A percentile compares a stretch with the other conserved stretches of the same genome.
Evolutionary conservation across 2,888 invertebrate species (phyloP).

Genomic region (Temnothorax ravouxi): DNA sequence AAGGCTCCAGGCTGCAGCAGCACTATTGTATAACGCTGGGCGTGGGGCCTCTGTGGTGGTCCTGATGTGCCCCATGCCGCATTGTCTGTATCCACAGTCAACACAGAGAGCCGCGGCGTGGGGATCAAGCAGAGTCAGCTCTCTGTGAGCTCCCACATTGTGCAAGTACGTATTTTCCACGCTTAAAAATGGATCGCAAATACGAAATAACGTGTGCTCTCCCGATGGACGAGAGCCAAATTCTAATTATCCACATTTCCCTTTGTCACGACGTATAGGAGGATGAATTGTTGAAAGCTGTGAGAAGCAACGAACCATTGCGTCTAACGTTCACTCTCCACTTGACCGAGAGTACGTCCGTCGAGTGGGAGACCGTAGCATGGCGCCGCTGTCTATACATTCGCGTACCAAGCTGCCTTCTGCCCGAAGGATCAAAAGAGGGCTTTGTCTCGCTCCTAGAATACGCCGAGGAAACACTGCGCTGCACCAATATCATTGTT

Average conservation of each 20-base stretch:
- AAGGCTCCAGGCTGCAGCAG: constrained; percentile 82
- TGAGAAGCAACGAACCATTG: constrained; percentile 90
- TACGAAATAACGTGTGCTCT: background rate
- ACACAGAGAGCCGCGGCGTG: constrained; percentile 91
- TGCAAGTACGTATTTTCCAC: constrained; percentile 81
- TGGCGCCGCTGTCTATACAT: constrained; percentile 94
- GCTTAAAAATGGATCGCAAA: background rate
- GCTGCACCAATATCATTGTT: constrained; percentile 93
- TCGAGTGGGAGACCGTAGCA: constrained; percentile 95
- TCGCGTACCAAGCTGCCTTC: constrained; percentile 94
- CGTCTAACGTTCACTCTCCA: constrained; percentile 93
- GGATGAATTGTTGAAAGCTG: constrained; percentile 88
- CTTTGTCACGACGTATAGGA: constrained; percentile 80
- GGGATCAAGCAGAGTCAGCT: constrained; percentile 90
- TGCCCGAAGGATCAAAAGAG: constrained; percentile 97
- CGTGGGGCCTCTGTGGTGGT: constrained; percentile 99
- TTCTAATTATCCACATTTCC: constrained; percentile 12
- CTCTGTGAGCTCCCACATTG: constrained; percentile 88
- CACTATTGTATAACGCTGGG: constrained; percentile 94
- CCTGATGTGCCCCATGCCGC: constrained; percentile 99
- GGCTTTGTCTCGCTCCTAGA: constrained; percentile 97
- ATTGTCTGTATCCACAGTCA: constrained; percentile 88
- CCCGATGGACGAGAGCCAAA: background rate
- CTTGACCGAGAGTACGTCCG: constrained; percentile 92
- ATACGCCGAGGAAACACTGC: constrained; percentile 97